Evolutionary conservation across 2,113 vertebrate genomes (phyloP).

Genomic region (Cyanistes caeruleus): DNA sequence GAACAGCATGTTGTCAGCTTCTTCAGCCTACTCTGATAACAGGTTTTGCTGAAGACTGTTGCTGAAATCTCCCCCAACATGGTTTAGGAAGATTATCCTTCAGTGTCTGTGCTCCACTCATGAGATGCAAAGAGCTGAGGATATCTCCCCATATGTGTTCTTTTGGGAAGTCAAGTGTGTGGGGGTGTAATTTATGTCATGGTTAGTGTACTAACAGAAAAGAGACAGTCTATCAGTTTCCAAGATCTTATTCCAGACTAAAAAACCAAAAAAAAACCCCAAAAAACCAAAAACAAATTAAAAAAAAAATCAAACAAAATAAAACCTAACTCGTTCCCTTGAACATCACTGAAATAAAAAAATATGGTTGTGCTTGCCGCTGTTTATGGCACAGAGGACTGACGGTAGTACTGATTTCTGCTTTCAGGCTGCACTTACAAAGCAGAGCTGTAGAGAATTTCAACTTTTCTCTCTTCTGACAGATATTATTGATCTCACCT

Average conservation of each 20-base stretch:
- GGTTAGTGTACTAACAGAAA: not conserved
- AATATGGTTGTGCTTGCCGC: no score
- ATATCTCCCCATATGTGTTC: not conserved
- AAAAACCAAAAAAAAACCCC: not conserved
- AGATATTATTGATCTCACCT: not conserved
- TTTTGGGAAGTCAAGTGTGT: not conserved
- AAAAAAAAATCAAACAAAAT: not conserved
- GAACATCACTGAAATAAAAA: not conserved
- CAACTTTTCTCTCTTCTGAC: not conserved
- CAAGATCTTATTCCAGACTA: not conserved
- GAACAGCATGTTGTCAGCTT: not conserved
- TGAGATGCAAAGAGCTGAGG: not conserved
- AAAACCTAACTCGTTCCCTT: no score
- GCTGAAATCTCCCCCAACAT: not conserved
- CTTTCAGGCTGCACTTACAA: not conserved
- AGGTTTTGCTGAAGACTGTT: not conserved
- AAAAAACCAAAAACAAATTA: not conserved
- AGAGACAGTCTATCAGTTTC: not conserved
- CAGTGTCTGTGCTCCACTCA: not conserved
- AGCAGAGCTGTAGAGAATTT: not conserved
- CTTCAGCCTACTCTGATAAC: not conserved
- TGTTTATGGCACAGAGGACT: not conserved
- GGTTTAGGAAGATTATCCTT: not conserved
- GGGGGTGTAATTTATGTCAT: accelerated
- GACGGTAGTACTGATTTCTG: not conserved